Conservation (phyloP, 2,888 invertebrate genomes). For the Hemicrepidius hirtus region DNA sequence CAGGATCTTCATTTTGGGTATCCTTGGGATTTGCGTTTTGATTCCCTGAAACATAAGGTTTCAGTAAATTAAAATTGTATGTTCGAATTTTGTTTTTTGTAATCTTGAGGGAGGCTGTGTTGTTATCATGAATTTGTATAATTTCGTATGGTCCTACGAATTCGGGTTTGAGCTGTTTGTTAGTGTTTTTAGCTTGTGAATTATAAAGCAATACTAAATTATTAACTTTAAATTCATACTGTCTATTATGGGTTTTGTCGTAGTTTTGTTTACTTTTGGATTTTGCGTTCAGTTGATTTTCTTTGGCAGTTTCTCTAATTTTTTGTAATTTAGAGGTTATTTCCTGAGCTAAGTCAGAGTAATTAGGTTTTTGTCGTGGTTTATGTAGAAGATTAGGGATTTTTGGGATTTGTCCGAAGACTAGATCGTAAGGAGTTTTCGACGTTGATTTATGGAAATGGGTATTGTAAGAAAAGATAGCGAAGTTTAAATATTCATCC, state of each 20-base stretch:
- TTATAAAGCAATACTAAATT: conserved; percentile 40
- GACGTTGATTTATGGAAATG: too few relatives aligned
- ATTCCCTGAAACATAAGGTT: conserved; percentile 19
- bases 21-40: neutral
- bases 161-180: conserved; percentile 35
- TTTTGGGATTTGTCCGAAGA: too few relatives aligned
- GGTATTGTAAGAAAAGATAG: too few relatives aligned
- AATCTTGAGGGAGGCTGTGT: conserved; percentile 9
- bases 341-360: too few relatives aligned
- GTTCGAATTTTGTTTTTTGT: conserved; percentile 13
- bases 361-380: too few relatives aligned
- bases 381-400: conserved; percentile 29
- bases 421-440: too few relatives aligned
- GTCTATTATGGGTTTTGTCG: conserved; percentile 37
- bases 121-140: conserved; percentile 28
- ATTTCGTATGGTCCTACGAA: conserved; percentile 47
- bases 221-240: conserved; percentile 33
- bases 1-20: neutral
- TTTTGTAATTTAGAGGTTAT: conserved; percentile 38
- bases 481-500: conserved; percentile 20
- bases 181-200: conserved; percentile 31
- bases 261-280: conserved; percentile 28
- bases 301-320: conserved; percentile 36
- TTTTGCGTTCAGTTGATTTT: conserved; percentile 44
- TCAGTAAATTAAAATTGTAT: too few relatives aligned